Percentiles rank a stretch among this genome's conserved stretches.
phyloP scores from a whole-genome alignment of 2,113 vertebrate species.

The Cnemophilus loriae region DNA sequence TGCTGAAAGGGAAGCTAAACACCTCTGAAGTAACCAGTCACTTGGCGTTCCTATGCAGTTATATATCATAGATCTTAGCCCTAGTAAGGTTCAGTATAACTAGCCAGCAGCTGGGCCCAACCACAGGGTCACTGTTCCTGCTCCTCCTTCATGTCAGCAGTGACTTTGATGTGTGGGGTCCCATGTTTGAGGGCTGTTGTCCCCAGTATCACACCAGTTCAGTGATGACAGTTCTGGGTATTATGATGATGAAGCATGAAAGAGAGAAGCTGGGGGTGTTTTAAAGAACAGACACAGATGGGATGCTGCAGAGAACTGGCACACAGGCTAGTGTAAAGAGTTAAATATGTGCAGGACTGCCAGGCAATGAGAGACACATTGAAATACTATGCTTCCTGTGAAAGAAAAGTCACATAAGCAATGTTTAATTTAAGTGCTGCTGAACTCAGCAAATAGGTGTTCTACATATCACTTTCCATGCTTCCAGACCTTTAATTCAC shows the following conservation, averaged over 20 bases:
- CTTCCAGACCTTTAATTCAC: not conserved
- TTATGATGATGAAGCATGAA: not conserved
- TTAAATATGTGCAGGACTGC: not conserved
- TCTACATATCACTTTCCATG: not conserved
- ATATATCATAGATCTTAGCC: not conserved
- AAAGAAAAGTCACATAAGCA: not conserved
- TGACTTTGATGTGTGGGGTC: not conserved
- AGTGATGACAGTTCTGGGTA: not conserved
- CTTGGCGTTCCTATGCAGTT: not conserved
- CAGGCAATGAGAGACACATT: not conserved
- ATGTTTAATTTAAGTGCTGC: constrained; percentile 10
- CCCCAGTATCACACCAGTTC: not conserved
- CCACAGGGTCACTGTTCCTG: not conserved
- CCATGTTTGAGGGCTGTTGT: not conserved
- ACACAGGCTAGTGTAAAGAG: not conserved
- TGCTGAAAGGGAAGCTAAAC: not conserved
- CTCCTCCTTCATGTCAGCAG: not conserved
- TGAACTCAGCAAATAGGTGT: constrained; percentile 33
- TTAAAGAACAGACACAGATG: not conserved
- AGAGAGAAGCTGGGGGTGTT: not conserved
- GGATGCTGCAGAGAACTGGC: not conserved
- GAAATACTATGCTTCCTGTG: not conserved
- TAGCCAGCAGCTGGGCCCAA: not conserved
- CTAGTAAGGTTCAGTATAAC: not conserved
- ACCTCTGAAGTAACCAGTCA: not conserved